Percentiles rank a stretch among this genome's conserved stretches.
These are phyloP conservation scores for Limanda limanda DNA, from an alignment of 2,113 vertebrate genomes.

Conservation along the genomic window DNA sequence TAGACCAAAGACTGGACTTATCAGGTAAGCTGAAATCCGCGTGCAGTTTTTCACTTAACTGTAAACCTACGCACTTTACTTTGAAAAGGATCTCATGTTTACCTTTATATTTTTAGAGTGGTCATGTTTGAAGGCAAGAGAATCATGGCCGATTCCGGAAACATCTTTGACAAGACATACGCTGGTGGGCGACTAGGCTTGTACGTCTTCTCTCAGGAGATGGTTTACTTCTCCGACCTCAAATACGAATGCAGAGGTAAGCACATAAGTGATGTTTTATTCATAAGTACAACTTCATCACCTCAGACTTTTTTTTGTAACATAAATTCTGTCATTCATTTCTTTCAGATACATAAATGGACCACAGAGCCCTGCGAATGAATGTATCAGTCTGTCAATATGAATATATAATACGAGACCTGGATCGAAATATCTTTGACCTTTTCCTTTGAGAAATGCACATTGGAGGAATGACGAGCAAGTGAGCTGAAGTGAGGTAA, in stretches of 20 bases:
- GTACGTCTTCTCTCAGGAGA: constrained; percentile 99
- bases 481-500: constrained; percentile 81
- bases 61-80: background rate
- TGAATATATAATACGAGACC: constrained; percentile 67
- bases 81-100: constrained; percentile 24
- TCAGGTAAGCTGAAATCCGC: constrained; percentile 84
- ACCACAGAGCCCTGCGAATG: constrained; percentile 77
- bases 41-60: background rate
- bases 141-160: constrained; percentile 98
- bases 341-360: constrained; percentile 90
- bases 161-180: constrained; percentile 96
- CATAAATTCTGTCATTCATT: constrained; percentile 34
- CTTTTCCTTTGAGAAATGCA: constrained; percentile 79
- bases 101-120: constrained; percentile 82
- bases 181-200: constrained; percentile 95
- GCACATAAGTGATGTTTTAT: background rate
- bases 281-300: no score
- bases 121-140: constrained; percentile 99
- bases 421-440: constrained; percentile 84
- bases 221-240: constrained; percentile 99
- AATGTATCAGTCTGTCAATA: constrained; percentile 82
- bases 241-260: constrained; percentile 99
- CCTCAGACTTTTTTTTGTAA: constrained; percentile 26
- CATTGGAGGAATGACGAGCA: constrained; percentile 85
- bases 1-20: constrained; percentile 96